Evolutionary conservation across 2,797 vertebrate genomes (phyloP).

Genomic region (Mormyrops attenuatus): DNA sequence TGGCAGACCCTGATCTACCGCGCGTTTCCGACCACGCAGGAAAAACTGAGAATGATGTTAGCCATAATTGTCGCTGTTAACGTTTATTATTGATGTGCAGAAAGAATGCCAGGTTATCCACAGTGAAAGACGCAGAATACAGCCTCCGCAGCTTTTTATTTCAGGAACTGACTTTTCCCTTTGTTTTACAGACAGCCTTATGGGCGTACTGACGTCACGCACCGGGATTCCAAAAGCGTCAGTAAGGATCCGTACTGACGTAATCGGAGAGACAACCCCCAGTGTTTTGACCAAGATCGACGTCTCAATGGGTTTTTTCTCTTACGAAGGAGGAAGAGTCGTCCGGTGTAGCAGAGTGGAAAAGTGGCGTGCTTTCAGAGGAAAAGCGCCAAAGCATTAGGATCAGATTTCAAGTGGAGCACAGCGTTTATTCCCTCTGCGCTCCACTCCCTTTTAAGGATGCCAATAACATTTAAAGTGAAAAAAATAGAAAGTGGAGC

Average conservation of each 20-base stretch:
- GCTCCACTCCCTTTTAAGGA: not conserved
- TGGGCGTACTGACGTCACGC: conserved; percentile 37
- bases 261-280: conserved; percentile 41
- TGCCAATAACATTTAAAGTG: not conserved
- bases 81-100: not conserved
- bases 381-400: conserved; percentile 19
- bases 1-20: not conserved
- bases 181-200: conserved; percentile 29
- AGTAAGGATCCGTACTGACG: conserved; percentile 43
- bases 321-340: conserved; percentile 27
- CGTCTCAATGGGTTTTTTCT: conserved; percentile 31
- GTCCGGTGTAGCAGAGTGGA: conserved; percentile 22
- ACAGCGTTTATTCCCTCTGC: not conserved
- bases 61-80: not conserved
- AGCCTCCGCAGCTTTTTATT: not conserved
- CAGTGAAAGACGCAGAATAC: conserved; percentile 10
- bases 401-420: conserved; percentile 25
- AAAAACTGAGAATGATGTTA: not conserved
- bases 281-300: conserved; percentile 32
- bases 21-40: not conserved
- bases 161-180: not conserved
- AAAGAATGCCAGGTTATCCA: not conserved
- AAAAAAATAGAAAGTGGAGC: not conserved
- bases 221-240: conserved; percentile 56
- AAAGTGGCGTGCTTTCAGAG: conserved; percentile 15